These are phyloP conservation scores for Pachycephus smyrnensis DNA, from an alignment of 2,888 invertebrate species.

Conservation along the genomic window DNA sequence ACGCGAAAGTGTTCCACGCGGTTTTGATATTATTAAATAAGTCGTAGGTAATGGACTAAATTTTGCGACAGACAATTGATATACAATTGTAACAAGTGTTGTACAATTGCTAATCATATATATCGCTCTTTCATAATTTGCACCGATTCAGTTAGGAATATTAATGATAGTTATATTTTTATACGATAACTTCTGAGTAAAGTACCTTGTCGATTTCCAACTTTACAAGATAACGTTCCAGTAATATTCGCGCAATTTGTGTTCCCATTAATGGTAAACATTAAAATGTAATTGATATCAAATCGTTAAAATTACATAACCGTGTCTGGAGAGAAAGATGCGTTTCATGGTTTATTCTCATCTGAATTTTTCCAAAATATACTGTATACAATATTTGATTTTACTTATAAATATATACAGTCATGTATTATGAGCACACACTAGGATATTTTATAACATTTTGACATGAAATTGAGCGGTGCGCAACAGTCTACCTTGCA, in stretches of 20 bases:
- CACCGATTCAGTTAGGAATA: background rate
- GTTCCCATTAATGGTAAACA: background rate
- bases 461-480: constrained; percentile 61
- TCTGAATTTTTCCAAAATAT: constrained; percentile 65
- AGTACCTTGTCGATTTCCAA: background rate
- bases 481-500: constrained; percentile 56
- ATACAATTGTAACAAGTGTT: background rate
- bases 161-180: background rate
- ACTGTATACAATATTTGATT: constrained; percentile 66
- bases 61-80: background rate
- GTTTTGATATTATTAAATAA: background rate
- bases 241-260: background rate
- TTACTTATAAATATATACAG: constrained; percentile 66
- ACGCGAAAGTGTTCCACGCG: background rate
- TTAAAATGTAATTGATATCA: background rate
- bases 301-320: background rate
- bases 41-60: background rate
- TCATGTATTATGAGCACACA: constrained; percentile 54
- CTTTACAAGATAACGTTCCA: background rate
- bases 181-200: background rate
- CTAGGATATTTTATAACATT: constrained; percentile 50
- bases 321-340: constrained; percentile 6
- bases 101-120: background rate
- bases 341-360: constrained; percentile 55
- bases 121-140: background rate